Percentiles rank a stretch among this genome's conserved stretches.
Evolutionary conservation across 2,113 vertebrate species (phyloP).

Genomic region (Apeltes quadracus): DNA sequence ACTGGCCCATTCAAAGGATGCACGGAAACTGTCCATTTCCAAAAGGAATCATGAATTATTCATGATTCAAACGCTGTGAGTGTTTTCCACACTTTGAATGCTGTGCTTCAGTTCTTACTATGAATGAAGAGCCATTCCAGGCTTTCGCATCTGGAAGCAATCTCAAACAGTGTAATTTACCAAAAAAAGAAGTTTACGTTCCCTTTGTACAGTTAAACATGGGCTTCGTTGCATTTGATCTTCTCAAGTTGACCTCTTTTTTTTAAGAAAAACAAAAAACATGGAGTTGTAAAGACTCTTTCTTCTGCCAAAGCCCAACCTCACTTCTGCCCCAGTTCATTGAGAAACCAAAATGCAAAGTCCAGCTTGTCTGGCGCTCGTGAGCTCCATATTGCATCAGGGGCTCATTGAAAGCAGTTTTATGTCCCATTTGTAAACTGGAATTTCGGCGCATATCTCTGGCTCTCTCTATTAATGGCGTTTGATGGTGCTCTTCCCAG

Average conservation of each 20-base stretch:
- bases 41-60: conserved; percentile 1
- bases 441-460: conserved; percentile 24
- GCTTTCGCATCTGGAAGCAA: conserved; percentile 20
- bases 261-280: conserved; percentile 7
- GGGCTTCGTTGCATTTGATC: conserved; percentile 36
- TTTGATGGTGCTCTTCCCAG: conserved; percentile 31
- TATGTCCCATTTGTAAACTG: conserved; percentile 47
- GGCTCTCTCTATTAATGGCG: conserved; percentile 39
- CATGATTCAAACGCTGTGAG: neutral
- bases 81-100: neutral
- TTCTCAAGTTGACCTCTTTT: conserved; percentile 28
- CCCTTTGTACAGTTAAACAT: neutral
- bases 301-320: conserved; percentile 27
- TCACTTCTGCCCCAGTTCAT: conserved; percentile 38
- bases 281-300: neutral
- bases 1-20: conserved; percentile 19
- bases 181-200: conserved; percentile 18
- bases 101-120: neutral
- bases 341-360: conserved; percentile 54
- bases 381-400: conserved; percentile 40
- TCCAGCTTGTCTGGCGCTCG: conserved; percentile 53
- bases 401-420: conserved; percentile 43
- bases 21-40: conserved; percentile 9
- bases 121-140: conserved; percentile 1
- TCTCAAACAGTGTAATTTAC: conserved; percentile 19